These are phyloP conservation scores for Stenchaetothrips biformis DNA, from an alignment of 2,888 invertebrate genomes.

Conservation along the genomic window DNA sequence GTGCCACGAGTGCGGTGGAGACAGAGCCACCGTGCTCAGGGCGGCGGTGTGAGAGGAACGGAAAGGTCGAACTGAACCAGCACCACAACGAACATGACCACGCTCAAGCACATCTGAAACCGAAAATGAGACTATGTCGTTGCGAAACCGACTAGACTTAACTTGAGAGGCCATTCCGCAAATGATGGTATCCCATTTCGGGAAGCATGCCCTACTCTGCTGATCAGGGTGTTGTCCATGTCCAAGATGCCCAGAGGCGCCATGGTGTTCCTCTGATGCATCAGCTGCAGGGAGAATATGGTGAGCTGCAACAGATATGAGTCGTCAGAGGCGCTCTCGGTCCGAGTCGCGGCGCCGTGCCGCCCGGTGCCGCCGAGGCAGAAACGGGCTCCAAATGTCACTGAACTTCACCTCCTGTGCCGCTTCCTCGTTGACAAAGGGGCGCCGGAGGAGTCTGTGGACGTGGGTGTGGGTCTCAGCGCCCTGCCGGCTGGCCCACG, in stretches of 20 bases:
- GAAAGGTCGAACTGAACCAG: background rate
- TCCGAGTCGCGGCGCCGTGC: background rate
- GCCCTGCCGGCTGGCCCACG: background rate
- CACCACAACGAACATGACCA: background rate
- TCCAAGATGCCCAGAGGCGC: background rate
- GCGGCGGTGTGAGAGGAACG: background rate
- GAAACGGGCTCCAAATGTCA: background rate
- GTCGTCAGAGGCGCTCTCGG: background rate
- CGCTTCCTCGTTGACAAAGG: background rate
- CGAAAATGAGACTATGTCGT: too few relatives aligned
- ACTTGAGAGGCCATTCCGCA: too few relatives aligned
- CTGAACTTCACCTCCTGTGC: background rate
- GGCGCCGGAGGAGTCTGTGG: background rate
- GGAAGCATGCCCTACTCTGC: too few relatives aligned
- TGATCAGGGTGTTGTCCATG: background rate
- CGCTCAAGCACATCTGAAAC: background rate
- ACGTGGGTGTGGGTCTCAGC: background rate
- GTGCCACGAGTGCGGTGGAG: too few relatives aligned
- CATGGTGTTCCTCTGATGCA: background rate
- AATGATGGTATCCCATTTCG: too few relatives aligned
- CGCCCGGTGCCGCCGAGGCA: background rate
- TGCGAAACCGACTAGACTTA: too few relatives aligned
- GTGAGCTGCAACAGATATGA: background rate
- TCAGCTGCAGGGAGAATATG: background rate
- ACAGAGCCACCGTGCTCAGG: too few relatives aligned